Percentiles rank a stretch among this genome's conserved stretches.
Evolutionary conservation across 2,113 vertebrate genomes (phyloP).

Genomic region (Pimephales promelas): DNA sequence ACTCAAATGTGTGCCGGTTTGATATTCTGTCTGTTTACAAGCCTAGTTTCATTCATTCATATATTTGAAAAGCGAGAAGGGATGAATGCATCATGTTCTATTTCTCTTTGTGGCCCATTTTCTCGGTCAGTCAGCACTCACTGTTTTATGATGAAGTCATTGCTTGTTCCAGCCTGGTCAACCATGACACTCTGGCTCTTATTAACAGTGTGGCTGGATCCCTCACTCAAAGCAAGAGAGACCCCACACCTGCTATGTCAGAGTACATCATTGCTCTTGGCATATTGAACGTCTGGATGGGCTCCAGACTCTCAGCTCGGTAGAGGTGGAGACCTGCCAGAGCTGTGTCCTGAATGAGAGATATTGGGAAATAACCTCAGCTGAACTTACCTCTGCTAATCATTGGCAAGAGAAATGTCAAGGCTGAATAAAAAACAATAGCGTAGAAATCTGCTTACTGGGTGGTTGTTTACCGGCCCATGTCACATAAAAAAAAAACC

Average conservation of each 20-base stretch:
- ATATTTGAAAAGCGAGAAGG: not conserved
- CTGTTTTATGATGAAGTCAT: conserved; percentile 58
- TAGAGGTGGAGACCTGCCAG: conserved; percentile 10
- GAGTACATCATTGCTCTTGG: conserved; percentile 26
- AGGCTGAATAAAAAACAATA: conserved; percentile 1
- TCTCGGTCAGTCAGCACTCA: not conserved
- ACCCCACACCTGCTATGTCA: conserved; percentile 47
- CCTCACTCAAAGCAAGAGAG: conserved; percentile 39
- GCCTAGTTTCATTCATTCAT: conserved; percentile 24
- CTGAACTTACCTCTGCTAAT: conserved; percentile 1
- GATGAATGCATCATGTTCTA: conserved; percentile 17
- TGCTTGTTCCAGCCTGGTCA: conserved; percentile 49
- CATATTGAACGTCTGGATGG: conserved; percentile 1
- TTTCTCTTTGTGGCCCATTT: conserved; percentile 16
- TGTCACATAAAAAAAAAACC: not conserved
- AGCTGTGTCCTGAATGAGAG: conserved; percentile 18
- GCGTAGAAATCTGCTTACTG: not conserved
- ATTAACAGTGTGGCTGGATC: conserved; percentile 41
- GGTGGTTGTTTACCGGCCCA: not conserved
- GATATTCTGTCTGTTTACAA: conserved; percentile 8
- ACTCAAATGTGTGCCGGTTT: not conserved
- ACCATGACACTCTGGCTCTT: conserved; percentile 6
- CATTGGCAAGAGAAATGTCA: no score
- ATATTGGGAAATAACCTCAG: conserved; percentile 31
- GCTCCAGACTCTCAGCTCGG: conserved; percentile 11